These are phyloP conservation scores for Drosophila pandora DNA, from an alignment of 1,140 invertebrate species.

Conservation along the genomic window DNA sequence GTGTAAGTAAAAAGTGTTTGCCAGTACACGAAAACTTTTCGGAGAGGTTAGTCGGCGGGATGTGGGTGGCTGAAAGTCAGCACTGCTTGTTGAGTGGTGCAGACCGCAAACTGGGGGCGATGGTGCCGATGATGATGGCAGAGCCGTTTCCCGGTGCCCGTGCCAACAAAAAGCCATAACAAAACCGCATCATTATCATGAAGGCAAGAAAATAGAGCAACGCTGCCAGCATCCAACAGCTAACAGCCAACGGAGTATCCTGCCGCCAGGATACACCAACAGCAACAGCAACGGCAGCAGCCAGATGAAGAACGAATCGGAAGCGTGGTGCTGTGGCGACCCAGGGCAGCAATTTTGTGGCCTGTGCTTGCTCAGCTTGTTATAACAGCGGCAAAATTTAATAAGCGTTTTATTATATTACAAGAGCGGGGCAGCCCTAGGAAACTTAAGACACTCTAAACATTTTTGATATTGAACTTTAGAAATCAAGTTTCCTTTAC, in stretches of 20 bases:
- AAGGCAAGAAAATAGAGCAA: conserved; percentile 61
- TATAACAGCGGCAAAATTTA: conserved; percentile 66
- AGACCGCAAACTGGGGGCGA: conserved; percentile 47
- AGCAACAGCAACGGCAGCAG: conserved; percentile 1
- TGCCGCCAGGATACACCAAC: conserved; percentile 1
- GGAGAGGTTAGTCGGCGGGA: conserved; percentile 22
- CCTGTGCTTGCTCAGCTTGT: conserved; percentile 51
- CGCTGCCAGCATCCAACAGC: conserved; percentile 21
- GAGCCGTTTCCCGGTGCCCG: conserved; percentile 20
- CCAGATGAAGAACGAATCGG: conserved; percentile 36
- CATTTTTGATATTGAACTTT: background rate
- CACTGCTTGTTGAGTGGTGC: conserved; percentile 53
- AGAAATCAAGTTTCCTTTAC: background rate
- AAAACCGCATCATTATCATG: conserved; percentile 73
- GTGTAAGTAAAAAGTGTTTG: conserved; percentile 57
- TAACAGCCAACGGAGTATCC: conserved; percentile 10
- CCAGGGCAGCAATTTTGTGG: conserved; percentile 69
- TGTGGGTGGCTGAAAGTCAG: conserved; percentile 23
- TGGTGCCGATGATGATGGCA: conserved; percentile 48
- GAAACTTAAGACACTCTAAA: conserved; percentile 14
- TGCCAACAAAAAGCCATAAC: conserved; percentile 69
- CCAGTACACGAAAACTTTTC: conserved; percentile 67
- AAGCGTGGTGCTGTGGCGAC: conserved; percentile 61
- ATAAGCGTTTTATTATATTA: conserved; percentile 76
- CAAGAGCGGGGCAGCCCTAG: conserved; percentile 30